Conservation (phyloP, 1,140 invertebrate species). For the Bursaphelenchus mucronatus region DNA sequence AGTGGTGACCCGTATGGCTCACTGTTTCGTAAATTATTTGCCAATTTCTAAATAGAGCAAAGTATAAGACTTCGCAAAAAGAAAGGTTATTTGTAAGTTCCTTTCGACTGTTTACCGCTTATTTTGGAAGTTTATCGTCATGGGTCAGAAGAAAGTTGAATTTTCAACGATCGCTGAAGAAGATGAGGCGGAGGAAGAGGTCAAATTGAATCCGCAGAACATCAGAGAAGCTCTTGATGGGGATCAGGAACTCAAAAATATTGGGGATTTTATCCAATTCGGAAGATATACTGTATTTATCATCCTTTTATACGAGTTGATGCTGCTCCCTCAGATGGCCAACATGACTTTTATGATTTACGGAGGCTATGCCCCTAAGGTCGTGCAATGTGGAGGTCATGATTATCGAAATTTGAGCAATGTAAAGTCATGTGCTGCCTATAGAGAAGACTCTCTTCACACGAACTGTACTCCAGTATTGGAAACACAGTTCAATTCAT, state of each 20-base stretch:
- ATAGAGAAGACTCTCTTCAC: not conserved
- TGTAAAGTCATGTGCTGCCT: constrained; percentile 20
- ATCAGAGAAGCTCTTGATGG: not conserved
- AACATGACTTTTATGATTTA: constrained; percentile 38
- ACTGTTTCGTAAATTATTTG: too few relatives aligned
- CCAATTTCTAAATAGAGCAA: too few relatives aligned
- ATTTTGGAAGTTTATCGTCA: not conserved
- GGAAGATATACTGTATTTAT: constrained; percentile 24
- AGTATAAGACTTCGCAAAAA: not conserved
- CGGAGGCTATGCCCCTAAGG: constrained; percentile 17
- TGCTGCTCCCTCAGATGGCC: constrained; percentile 21
- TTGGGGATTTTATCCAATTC: constrained; percentile 16
- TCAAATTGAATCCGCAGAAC: not conserved
- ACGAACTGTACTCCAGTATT: constrained; percentile 25
- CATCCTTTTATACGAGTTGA: constrained; percentile 15
- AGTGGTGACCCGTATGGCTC: too few relatives aligned
- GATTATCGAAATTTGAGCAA: constrained; percentile 19
- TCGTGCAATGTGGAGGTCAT: constrained; percentile 26
- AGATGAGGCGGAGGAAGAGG: constrained; percentile 3
- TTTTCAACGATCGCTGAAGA: too few relatives aligned
- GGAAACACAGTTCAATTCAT: constrained; percentile 29
- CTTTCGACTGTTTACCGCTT: not conserved
- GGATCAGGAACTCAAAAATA: constrained; percentile 15
- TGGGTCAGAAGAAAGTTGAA: not conserved
- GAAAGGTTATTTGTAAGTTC: not conserved